Percentiles rank a stretch among this genome's conserved stretches.
Conservation (phyloP, 1,140 invertebrate genomes). For the Phymorhynchus buccinoides region DNA sequence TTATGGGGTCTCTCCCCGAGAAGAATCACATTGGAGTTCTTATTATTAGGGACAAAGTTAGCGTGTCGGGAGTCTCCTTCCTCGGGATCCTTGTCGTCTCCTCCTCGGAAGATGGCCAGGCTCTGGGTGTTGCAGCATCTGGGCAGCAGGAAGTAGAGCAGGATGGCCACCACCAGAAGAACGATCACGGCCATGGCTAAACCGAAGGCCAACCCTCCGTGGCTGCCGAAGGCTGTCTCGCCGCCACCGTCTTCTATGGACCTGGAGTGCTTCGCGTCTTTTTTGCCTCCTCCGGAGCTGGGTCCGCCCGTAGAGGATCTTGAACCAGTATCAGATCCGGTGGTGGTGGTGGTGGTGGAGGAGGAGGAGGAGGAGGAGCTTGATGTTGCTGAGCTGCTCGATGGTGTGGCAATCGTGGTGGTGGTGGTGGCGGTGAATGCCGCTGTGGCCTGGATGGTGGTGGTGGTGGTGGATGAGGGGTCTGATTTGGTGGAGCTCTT, state of each 20-base stretch:
- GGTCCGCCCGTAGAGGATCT: background rate
- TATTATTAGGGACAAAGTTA: background rate
- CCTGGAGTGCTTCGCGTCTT: background rate
- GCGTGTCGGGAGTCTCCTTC: background rate
- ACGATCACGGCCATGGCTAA: background rate
- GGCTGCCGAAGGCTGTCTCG: background rate
- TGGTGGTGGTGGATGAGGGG: background rate
- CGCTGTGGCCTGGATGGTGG: background rate
- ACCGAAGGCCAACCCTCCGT: constrained; percentile 2
- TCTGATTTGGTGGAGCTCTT: background rate
- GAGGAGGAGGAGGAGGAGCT: background rate
- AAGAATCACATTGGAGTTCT: background rate
- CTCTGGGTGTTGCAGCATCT: background rate
- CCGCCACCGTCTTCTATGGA: background rate
- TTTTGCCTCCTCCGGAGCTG: background rate
- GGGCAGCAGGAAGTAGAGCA: constrained; percentile 29
- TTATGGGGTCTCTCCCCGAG: constrained; percentile 23
- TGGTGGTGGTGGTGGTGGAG: background rate
- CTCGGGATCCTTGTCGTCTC: background rate
- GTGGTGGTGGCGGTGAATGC: background rate
- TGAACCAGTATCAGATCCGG: background rate
- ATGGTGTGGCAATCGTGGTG: background rate
- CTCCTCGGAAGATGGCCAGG: background rate
- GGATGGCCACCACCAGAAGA: background rate
- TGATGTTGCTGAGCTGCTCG: background rate